Conservation (phyloP, 2,113 vertebrate genomes). For the Spermophilus dauricus region DNA sequence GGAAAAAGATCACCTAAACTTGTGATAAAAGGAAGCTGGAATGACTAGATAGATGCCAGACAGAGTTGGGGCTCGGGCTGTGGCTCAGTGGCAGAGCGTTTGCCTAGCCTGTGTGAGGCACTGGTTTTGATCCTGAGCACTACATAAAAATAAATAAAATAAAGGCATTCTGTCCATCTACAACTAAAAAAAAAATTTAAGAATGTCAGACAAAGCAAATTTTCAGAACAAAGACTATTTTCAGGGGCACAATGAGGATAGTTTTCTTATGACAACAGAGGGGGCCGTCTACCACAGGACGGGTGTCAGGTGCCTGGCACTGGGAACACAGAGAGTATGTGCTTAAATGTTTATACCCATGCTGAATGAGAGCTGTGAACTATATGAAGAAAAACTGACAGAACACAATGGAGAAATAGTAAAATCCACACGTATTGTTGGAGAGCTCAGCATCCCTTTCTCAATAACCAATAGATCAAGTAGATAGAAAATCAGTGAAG, state of each 20-base stretch:
- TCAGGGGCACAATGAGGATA: constrained; percentile 51
- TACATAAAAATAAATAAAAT: too few species aligned
- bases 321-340: background rate
- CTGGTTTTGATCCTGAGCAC: too few species aligned
- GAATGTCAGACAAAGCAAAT: constrained; percentile 23
- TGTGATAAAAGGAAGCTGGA: background rate
- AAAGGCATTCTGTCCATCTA: too few species aligned
- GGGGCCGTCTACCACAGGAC: background rate
- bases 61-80: background rate
- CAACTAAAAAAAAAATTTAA: background rate
- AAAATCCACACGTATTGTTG: constrained; percentile 11
- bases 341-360: background rate
- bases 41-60: background rate
- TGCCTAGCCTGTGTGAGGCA: too few species aligned
- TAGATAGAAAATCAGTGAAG: constrained; percentile 19
- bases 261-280: background rate
- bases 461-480: constrained; percentile 28
- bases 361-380: background rate
- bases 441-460: background rate
- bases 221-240: constrained; percentile 54
- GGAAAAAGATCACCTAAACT: background rate
- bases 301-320: background rate
- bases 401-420: constrained; percentile 1
- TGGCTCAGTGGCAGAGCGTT: too few species aligned
- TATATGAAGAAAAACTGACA: background rate